A percentile compares a stretch with the other conserved stretches of the same genome.
Conservation (phyloP, 2,888 invertebrate genomes). For the Drosophila demipolita region DNA sequence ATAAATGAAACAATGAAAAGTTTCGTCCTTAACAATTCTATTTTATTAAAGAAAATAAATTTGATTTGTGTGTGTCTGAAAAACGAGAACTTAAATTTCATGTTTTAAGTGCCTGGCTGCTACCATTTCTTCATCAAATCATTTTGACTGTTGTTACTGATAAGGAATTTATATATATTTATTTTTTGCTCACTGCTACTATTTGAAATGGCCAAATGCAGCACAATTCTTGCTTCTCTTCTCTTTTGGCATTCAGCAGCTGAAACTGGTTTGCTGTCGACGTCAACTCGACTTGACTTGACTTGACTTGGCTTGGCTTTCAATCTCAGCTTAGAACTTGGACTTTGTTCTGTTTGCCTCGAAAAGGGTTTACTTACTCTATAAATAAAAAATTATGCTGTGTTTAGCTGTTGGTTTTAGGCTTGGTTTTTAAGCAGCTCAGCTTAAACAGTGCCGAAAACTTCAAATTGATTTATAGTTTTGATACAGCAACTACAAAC, state of each 20-base stretch:
- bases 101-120: not conserved
- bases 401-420: not conserved
- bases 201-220: not conserved
- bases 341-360: conserved; percentile 11
- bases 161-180: not conserved
- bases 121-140: not conserved
- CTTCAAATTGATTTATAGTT: not conserved
- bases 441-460: not conserved
- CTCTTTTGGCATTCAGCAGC: conserved; percentile 7
- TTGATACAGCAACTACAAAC: not conserved
- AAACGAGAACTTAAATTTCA: not conserved
- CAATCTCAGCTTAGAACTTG: conserved; percentile 11
- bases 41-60: not conserved
- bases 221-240: not conserved
- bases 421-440: not conserved
- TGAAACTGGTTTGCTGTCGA: conserved; percentile 29
- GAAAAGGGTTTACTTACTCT: not conserved
- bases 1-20: no score
- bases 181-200: no score
- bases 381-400: not conserved
- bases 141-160: not conserved
- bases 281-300: not conserved
- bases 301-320: not conserved
- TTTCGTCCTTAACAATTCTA: not conserved
- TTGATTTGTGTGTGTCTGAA: not conserved